Evolutionary conservation across 2,113 vertebrate species (phyloP), one percentile per base, ranked within the genome.

Genomic region (Upupa epops): DNA sequence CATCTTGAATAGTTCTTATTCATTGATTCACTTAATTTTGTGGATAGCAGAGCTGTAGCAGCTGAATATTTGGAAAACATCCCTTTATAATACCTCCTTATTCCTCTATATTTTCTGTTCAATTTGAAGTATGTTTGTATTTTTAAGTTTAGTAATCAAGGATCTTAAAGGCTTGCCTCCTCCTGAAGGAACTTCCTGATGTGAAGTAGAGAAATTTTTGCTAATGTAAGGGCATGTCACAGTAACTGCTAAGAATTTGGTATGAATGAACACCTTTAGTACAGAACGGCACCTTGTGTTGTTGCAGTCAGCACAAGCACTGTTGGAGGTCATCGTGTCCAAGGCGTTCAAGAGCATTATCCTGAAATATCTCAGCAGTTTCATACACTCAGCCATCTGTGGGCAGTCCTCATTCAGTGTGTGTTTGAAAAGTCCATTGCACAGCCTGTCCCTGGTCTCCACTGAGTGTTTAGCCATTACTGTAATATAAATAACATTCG

Each of bases 401-500:
- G 86, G 78, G 74, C 85, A 86, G 75, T 63, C 76, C 79, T 92
- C 68, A 37, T 83, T 91, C 74, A 36, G 63, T 11, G 46, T 37
- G 29, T 66, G 59, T 63, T 89, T 79, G 71, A 55, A 64, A 90
- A 94, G 92, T 85, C 93, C 84, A 32, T 18, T 87, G 78, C 92
- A 92, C 86, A 89, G 78, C 71, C 86, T 89, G 92, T 89, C 89
- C 84, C 86, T 63, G 70, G 72, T 92, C 95, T 94, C 84, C 75
- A 82, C 55, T 63, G 92, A 90, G 84, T 66, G 80, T n/a, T 92
- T 93, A 89, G 84, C 86, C 89, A 87, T 95, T 96, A 87, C 89
- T 29, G 34, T 82, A 91, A 94, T 87, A 92, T 90, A 94, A 94
- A 95, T 94, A 90, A 66, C 82, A 89, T 92, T 87, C 86, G 90